Percentiles rank a stretch among this genome's conserved stretches.
These are phyloP conservation scores for Chymomyza amoena DNA, from an alignment of 2,888 invertebrate genomes.

Conservation along the genomic window DNA sequence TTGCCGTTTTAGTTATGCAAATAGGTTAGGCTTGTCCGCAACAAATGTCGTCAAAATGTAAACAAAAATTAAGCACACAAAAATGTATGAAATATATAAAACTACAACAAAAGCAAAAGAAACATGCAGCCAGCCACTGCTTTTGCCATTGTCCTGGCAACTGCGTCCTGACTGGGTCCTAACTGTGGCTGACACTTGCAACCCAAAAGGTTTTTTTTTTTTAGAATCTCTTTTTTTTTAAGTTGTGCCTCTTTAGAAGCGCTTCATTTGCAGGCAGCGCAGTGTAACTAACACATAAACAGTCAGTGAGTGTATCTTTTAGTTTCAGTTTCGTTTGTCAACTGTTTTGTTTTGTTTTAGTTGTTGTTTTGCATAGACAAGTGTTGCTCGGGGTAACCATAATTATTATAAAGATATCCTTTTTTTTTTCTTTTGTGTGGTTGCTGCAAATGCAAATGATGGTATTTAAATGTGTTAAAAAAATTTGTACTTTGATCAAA, in stretches of 20 bases:
- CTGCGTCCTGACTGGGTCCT: constrained; percentile 30
- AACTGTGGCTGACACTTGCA: constrained; percentile 58
- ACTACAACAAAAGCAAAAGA: constrained; percentile 20
- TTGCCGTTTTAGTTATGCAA: constrained; percentile 45
- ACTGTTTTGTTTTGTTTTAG: neutral
- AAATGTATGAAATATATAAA: constrained; percentile 37
- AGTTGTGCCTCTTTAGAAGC: constrained; percentile 19
- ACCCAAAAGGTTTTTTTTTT: constrained; percentile 15
- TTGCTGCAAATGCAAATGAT: neutral
- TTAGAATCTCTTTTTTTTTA: constrained; percentile 24
- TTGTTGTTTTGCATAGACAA: neutral
- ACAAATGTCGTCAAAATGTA: constrained; percentile 45
- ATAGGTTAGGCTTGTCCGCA: constrained; percentile 45
- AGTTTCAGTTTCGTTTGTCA: neutral
- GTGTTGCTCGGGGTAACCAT: neutral
- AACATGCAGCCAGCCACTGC: constrained; percentile 16
- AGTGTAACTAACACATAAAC: neutral
- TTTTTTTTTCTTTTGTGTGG: neutral
- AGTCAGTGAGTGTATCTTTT: neutral
- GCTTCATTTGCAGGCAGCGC: constrained; percentile 52
- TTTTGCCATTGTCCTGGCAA: constrained; percentile 22
- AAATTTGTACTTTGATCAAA: neutral
- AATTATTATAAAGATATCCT: neutral
- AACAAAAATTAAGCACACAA: constrained; percentile 47
- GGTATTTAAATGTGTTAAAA: neutral